A percentile compares a stretch with the other conserved stretches of the same genome.
Conservation (phyloP, 2,113 vertebrate genomes). For the Balaeniceps rex region DNA sequence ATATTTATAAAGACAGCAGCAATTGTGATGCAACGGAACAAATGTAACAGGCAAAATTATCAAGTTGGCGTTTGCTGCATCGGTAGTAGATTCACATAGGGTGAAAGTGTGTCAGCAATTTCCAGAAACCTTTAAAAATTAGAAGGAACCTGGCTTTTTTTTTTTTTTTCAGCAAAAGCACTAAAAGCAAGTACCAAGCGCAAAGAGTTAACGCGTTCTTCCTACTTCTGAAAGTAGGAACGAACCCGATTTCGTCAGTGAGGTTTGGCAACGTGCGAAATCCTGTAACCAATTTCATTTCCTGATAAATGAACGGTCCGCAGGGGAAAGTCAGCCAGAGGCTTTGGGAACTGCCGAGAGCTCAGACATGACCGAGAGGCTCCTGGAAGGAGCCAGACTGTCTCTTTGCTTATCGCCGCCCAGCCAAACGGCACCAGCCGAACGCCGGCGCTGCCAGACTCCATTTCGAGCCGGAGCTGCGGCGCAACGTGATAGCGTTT, state of each 20-base stretch:
- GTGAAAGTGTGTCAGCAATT: neutral
- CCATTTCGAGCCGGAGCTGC: neutral
- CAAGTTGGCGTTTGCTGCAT: no score
- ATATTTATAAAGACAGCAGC: neutral
- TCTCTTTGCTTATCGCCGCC: conserved; percentile 83
- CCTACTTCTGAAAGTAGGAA: conserved; percentile 57
- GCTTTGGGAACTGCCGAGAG: conserved; percentile 71
- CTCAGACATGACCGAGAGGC: conserved; percentile 67
- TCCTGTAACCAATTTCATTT: conserved; percentile 81
- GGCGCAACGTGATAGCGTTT: neutral
- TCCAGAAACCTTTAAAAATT: neutral
- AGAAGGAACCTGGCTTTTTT: neutral
- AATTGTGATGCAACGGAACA: neutral
- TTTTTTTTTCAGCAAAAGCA: neutral
- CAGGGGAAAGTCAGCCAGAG: conserved; percentile 73
- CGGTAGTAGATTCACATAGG: neutral
- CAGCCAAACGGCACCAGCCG: conserved; percentile 71
- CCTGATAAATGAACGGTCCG: conserved; percentile 79
- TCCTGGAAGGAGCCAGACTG: conserved; percentile 86
- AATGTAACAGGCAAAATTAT: neutral
- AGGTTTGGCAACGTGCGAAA: conserved; percentile 76
- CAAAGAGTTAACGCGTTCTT: conserved; percentile 54
- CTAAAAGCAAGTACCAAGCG: neutral
- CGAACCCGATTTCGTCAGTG: conserved; percentile 69
- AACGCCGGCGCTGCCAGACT: conserved; percentile 67